Evolutionary conservation across 2,888 invertebrate genomes (phyloP).

Genomic region (Scaptomyza tumidula): DNA sequence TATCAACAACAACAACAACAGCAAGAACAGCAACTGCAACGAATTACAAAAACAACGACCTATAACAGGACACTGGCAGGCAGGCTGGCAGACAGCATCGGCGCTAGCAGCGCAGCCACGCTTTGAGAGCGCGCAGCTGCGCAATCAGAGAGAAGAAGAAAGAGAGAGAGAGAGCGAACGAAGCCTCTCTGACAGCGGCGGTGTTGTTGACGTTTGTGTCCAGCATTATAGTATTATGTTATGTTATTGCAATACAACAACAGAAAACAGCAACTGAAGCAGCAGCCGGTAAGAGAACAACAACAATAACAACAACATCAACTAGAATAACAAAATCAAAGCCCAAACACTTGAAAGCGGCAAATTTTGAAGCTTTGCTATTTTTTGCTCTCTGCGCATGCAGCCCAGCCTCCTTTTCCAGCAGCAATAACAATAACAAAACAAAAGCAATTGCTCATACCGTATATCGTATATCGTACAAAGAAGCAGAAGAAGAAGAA

Average conservation of each 20-base stretch:
- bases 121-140: conserved; percentile 67
- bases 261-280: conserved; percentile 12
- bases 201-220: conserved; percentile 20
- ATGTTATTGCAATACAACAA: conserved; percentile 36
- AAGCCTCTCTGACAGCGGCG: conserved; percentile 6
- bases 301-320: conserved; percentile 19
- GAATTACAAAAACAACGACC: conserved; percentile 10
- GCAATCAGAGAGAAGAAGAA: conserved; percentile 53
- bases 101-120: conserved; percentile 36
- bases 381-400: conserved; percentile 39
- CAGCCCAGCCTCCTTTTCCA: conserved; percentile 15
- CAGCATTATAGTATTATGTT: conserved; percentile 30
- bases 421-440: conserved; percentile 10
- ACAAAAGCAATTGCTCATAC: background rate
- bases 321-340: conserved; percentile 12
- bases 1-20: conserved; percentile 37
- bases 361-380: background rate
- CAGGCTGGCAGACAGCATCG: conserved; percentile 1
- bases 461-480: conserved; percentile 1
- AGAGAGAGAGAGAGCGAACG: conserved; percentile 13
- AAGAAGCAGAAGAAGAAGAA: background rate
- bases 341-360: conserved; percentile 18
- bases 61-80: conserved; percentile 22
- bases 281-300: conserved; percentile 22
- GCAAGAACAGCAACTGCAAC: conserved; percentile 28